Percentiles rank a stretch among this genome's conserved stretches.
Conservation (phyloP, 1,140 invertebrate genomes). For the Platorchestia sp. region DNA sequence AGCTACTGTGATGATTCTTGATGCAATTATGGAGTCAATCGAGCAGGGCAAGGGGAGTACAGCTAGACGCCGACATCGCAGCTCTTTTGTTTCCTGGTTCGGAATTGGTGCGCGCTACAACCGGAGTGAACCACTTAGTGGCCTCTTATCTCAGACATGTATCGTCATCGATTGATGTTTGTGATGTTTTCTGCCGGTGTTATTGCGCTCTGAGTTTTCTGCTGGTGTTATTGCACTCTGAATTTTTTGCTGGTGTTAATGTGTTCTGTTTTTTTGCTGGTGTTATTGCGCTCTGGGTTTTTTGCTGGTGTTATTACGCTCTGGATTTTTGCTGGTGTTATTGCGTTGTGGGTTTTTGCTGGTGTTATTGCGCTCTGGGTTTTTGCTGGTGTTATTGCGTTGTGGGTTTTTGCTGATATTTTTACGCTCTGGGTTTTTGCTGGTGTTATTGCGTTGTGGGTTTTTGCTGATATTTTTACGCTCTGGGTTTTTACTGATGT, state of each 20-base stretch:
- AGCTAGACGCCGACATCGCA: neutral
- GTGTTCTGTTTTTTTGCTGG: neutral
- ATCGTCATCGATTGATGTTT: neutral
- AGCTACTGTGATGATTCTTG: constrained; percentile 40
- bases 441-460: neutral
- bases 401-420: neutral
- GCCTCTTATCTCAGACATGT: neutral
- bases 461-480: no score
- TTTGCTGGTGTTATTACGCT: neutral
- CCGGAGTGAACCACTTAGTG: constrained; percentile 41
- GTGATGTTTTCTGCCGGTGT: neutral
- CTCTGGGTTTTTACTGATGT: no score
- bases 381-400: neutral
- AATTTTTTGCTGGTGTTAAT: neutral
- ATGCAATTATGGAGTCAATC: constrained; percentile 53
- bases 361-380: neutral
- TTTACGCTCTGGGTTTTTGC: neutral
- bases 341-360: neutral
- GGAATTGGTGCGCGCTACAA: neutral
- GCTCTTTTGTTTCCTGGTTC: constrained; percentile 36
- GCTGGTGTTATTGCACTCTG: neutral
- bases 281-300: neutral
- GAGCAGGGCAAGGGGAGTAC: constrained; percentile 15
- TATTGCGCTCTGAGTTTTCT: neutral
- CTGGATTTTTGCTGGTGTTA: neutral